These are phyloP conservation scores for Lasioglossum leucozonium DNA, from an alignment of 2,888 invertebrate genomes.

Conservation along the genomic window DNA sequence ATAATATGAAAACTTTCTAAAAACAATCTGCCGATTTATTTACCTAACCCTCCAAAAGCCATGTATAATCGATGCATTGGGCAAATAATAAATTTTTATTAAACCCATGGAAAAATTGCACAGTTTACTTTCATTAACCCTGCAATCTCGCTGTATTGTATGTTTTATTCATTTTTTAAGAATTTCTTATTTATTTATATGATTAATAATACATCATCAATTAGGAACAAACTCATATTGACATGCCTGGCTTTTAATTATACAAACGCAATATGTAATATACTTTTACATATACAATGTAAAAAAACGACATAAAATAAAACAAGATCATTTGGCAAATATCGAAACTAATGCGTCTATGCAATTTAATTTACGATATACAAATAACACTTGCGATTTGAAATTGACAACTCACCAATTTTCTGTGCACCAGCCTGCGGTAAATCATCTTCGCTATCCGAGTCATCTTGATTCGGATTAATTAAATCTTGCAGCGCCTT, in stretches of 20 bases:
- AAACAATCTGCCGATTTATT: no score
- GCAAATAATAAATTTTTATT: no score
- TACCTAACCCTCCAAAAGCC: no score
- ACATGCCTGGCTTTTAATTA: no score
- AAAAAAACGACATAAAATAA: no score
- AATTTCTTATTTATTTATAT: background rate
- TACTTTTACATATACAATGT: background rate
- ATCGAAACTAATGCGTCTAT: background rate
- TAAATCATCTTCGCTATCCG: slow-evolving; percentile 80
- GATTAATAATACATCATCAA: background rate
- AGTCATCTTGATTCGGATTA: slow-evolving; percentile 75
- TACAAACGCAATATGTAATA: no score
- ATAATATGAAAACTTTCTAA: no score
- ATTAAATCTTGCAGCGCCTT: slow-evolving; percentile 79
- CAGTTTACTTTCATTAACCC: no score
- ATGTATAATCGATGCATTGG: no score
- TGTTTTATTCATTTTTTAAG: background rate
- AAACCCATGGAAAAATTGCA: no score
- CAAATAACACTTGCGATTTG: background rate
- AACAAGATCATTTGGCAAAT: background rate
- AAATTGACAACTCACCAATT: slow-evolving; percentile 71
- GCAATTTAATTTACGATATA: background rate
- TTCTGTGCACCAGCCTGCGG: slow-evolving; percentile 77
- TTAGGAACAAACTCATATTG: no score
- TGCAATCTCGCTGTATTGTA: no score